These are phyloP conservation scores for Stictocephala bisonia DNA, from an alignment of 2,888 invertebrate genomes.

Conservation along the genomic window DNA sequence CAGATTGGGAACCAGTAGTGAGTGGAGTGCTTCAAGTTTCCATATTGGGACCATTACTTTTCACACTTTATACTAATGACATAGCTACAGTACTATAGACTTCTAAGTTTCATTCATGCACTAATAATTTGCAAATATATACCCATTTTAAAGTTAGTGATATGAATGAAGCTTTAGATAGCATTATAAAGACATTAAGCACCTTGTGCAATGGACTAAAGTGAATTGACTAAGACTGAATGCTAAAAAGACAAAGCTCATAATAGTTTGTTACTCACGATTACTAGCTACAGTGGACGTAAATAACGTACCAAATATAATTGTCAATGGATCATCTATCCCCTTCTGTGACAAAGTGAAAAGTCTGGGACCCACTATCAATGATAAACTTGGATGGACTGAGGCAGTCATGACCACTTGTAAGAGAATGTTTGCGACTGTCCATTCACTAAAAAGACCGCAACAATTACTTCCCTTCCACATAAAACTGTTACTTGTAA, in stretches of 20 bases:
- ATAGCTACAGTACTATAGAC: not conserved
- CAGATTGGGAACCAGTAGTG: not conserved
- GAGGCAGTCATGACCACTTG: not conserved
- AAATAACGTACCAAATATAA: not conserved
- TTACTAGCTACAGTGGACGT: not conserved
- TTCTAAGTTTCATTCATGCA: not conserved
- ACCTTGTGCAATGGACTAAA: not conserved
- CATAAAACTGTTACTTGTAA: not conserved
- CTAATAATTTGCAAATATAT: conserved; percentile 30
- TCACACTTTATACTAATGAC: conserved; percentile 21
- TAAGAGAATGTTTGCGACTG: conserved; percentile 1
- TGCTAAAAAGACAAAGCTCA: not conserved
- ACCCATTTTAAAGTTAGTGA: conserved; percentile 5
- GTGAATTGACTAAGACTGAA: not conserved
- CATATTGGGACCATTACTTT: conserved; percentile 26
- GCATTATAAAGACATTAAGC: not conserved
- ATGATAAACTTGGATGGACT: not conserved
- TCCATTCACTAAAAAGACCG: not conserved
- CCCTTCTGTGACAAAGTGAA: conserved; percentile 3
- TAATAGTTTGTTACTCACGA: not conserved
- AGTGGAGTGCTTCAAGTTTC: conserved; percentile 34
- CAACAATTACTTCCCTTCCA: not conserved
- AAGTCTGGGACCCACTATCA: not conserved
- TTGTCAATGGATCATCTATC: not conserved
- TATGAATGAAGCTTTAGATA: not conserved